Evolutionary conservation across 2,113 vertebrate species (phyloP).

Genomic region (Aptenodytes forsteri): DNA sequence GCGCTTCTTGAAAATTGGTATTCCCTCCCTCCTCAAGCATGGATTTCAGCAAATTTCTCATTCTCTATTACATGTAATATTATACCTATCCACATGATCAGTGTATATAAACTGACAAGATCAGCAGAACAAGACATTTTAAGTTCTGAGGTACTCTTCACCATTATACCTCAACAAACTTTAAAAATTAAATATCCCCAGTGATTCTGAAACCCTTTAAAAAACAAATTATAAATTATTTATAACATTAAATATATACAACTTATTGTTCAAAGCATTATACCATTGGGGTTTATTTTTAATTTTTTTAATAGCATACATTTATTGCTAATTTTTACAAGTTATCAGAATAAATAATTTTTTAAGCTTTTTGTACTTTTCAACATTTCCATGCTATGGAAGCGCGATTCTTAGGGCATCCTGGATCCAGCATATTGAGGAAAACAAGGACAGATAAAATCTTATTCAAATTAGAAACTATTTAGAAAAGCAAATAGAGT

Average conservation of each 20-base stretch:
- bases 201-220: background rate
- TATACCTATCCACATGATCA: slow-evolving; percentile 7
- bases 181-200: background rate
- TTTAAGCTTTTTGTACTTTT: background rate
- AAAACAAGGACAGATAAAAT: background rate
- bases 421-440: background rate
- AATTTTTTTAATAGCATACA: rapidly evolving
- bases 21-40: background rate
- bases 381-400: background rate
- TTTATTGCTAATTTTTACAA: background rate
- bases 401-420: background rate
- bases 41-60: slow-evolving; percentile 48
- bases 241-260: background rate
- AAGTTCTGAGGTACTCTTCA: background rate
- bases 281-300: background rate
- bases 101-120: slow-evolving; percentile 12
- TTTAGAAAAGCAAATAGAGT: background rate
- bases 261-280: background rate
- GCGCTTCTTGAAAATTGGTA: background rate
- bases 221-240: background rate
- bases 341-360: background rate
- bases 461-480: background rate
- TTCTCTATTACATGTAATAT: slow-evolving; percentile 50
- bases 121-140: slow-evolving; percentile 18
- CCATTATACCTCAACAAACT: background rate